Base-by-base conservation (phyloP, 1,140 invertebrate species). In the Harlomillsia oculata region DNA sequence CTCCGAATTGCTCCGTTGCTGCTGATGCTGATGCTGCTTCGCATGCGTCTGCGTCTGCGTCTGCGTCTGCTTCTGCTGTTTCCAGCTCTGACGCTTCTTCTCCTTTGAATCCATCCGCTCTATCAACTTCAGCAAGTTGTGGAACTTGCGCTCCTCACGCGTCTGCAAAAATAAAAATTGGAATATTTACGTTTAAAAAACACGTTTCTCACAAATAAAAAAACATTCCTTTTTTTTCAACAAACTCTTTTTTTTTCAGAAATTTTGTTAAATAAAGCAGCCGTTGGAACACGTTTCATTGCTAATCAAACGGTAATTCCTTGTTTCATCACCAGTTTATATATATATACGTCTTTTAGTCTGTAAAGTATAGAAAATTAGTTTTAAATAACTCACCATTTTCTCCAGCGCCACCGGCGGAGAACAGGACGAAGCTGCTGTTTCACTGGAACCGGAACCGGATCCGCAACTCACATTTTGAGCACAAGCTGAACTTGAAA, bases 141-240 rank as follows among this genome's bases (percentile, higher is more conserved):
- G 87, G 77, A 97, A 83, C 74, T 97, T 97, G n/a, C 90, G 78
- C 67, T 97, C 92, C 72, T 97, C 93, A 3, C 90, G 74, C 2
- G 87, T 88, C 83, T 88, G 72, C 9, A 67, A 59, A 53, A 49
- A 16, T 60, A 18, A 28, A 28, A 46, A 14, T 41, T 30, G 52
- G 28, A 56, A n/a, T 32, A 44, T 16, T 18, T 34, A 21, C 26
- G 20, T 18, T 49, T 23, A 5, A 36, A 23, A 52, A 30, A 20
- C 9, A 34, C 32, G 32, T 34, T 34, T 11, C 9, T 34, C 32
- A 34, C 2, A 20, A 48, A 2, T 25, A 8, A 2, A 29, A 4
- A 14, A 11, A 29, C 1, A 11, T 4, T 48, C 30, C n/a, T 48
- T 28, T 3, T 34, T 21, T 36, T 21, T 37, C 4, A 50, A 50